Percentiles rank a stretch among this genome's conserved stretches.
These are phyloP conservation scores for Drosophila tripunctata DNA, from an alignment of 2,888 invertebrate species.

Conservation along the genomic window DNA sequence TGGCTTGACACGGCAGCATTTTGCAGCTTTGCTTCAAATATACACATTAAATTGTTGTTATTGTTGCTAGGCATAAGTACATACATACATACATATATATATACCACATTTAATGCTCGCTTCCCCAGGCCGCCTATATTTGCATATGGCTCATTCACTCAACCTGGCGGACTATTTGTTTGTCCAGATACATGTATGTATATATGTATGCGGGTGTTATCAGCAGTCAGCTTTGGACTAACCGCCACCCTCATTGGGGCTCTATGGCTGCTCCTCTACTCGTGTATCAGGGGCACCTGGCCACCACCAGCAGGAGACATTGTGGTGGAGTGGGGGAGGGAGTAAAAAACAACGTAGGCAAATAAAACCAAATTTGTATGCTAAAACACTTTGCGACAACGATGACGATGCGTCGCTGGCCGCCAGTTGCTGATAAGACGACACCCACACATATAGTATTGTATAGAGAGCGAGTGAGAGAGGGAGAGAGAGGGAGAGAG, in stretches of 20 bases:
- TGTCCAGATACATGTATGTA: conserved; percentile 67
- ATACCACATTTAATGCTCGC: conserved; percentile 65
- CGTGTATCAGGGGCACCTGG: conserved; percentile 45
- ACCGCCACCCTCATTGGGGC: conserved; percentile 31
- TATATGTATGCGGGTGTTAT: conserved; percentile 72
- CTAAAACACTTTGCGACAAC: conserved; percentile 73
- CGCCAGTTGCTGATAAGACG: conserved; percentile 58
- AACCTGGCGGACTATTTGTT: conserved; percentile 72
- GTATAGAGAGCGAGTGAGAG: background rate
- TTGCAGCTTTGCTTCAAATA: conserved; percentile 34
- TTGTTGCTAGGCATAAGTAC: conserved; percentile 15
- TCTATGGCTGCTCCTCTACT: background rate
- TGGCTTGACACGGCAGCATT: conserved; percentile 50
- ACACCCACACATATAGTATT: conserved; percentile 34
- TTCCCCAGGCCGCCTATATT: conserved; percentile 71
- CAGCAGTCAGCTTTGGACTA: conserved; percentile 71
- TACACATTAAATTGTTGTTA: conserved; percentile 45
- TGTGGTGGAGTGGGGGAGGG: background rate
- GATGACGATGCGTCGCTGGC: conserved; percentile 46
- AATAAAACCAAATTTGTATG: conserved; percentile 78
- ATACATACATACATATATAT: no score
- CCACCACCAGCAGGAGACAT: conserved; percentile 35
- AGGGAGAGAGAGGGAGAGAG: background rate
- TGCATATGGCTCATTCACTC: conserved; percentile 78
- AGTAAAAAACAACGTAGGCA: conserved; percentile 48